phyloP scores from a whole-genome alignment of 2,113 vertebrate genomes.

The Oxyura jamaicensis region DNA sequence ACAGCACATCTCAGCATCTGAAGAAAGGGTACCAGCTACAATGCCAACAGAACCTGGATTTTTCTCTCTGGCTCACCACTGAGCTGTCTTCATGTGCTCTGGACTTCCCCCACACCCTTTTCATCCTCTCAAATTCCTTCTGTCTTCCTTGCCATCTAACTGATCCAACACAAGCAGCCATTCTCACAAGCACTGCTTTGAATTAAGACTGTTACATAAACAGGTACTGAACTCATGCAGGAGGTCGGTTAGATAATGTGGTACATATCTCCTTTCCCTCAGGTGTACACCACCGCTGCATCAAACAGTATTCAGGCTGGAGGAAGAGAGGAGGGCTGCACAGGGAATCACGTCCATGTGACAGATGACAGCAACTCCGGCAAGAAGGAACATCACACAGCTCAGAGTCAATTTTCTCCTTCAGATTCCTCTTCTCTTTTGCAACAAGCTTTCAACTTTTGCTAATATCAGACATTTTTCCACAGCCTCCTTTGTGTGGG shows the following conservation, averaged over 20 bases:
- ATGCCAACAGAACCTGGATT: neutral
- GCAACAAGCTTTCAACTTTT: neutral
- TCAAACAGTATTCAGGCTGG: neutral
- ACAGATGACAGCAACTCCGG: neutral
- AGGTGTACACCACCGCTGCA: neutral
- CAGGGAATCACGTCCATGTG: neutral
- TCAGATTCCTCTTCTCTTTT: neutral
- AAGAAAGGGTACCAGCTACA: neutral
- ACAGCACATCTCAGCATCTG: neutral
- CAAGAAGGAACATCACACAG: neutral
- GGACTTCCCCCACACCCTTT: neutral
- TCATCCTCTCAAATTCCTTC: neutral
- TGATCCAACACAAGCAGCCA: neutral
- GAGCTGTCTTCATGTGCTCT: neutral
- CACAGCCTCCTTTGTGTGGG: neutral
- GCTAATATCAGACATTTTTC: neutral
- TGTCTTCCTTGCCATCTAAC: neutral
- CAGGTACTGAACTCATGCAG: neutral
- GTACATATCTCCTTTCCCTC: neutral
- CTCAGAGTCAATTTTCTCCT: neutral
- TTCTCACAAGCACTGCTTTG: neutral
- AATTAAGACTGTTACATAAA: conserved; percentile 40
- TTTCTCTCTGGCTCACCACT: neutral
- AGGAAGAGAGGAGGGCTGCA: neutral
- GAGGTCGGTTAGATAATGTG: neutral